A percentile compares a stretch with the other conserved stretches of the same genome.
Evolutionary conservation across 2,113 vertebrate species (phyloP).

Genomic region (human): GRCh38 chr5:4312501-4313000

Average conservation of each 20-base stretch:
- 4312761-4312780: accelerated
- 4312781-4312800: background rate
- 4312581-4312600: no score
- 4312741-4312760: background rate
- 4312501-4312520: background rate
- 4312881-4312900: background rate
- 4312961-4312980: accelerated
- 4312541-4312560: background rate
- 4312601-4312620: no score
- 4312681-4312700: background rate
- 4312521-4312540: no score
- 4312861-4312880: background rate
- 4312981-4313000: accelerated
- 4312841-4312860: background rate
- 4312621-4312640: background rate
- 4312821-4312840: background rate
- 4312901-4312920: no score
- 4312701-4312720: background rate
- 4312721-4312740: background rate
- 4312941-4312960: background rate
- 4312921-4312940: background rate
- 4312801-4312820: background rate
- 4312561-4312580: background rate
- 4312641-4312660: background rate
- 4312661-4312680: no score